Percentiles rank a stretch among this genome's conserved stretches.
phyloP scores from a whole-genome alignment of 2,888 invertebrate species.

The Tachystola acroxantha region DNA sequence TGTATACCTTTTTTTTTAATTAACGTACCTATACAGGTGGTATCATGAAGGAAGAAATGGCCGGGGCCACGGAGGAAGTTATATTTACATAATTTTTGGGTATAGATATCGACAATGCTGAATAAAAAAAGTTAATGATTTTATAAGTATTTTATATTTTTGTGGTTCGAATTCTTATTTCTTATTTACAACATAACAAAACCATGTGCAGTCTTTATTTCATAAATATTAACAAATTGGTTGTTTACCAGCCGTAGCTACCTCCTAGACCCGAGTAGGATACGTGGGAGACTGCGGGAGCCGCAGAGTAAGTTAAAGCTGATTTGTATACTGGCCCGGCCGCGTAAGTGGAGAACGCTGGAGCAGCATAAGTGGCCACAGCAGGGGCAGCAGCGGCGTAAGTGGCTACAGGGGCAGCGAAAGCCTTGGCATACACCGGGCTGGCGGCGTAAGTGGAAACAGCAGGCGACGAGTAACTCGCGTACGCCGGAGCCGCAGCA shows the following conservation, averaged over 20 bases:
- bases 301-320: constrained; percentile 67
- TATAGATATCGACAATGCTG: no score
- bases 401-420: constrained; percentile 33
- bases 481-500: not conserved
- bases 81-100: no score
- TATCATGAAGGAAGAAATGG: no score
- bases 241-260: constrained; percentile 57
- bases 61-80: no score
- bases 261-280: constrained; percentile 79
- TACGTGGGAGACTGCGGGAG: constrained; percentile 80
- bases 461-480: not conserved
- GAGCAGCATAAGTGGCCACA: constrained; percentile 7
- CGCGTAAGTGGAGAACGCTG: constrained; percentile 5
- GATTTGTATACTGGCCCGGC: constrained; percentile 55
- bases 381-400: constrained; percentile 22
- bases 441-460: constrained; percentile 8
- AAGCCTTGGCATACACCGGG: constrained; percentile 14
- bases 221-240: not conserved
- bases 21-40: no score
- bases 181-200: not conserved
- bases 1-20: no score
- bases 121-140: not conserved
- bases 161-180: not conserved
- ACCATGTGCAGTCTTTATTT: not conserved
- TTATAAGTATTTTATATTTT: not conserved